A percentile compares a stretch with the other conserved stretches of the same genome.
Conservation (phyloP, 2,113 vertebrate species). For the Sylvia atricapilla region DNA sequence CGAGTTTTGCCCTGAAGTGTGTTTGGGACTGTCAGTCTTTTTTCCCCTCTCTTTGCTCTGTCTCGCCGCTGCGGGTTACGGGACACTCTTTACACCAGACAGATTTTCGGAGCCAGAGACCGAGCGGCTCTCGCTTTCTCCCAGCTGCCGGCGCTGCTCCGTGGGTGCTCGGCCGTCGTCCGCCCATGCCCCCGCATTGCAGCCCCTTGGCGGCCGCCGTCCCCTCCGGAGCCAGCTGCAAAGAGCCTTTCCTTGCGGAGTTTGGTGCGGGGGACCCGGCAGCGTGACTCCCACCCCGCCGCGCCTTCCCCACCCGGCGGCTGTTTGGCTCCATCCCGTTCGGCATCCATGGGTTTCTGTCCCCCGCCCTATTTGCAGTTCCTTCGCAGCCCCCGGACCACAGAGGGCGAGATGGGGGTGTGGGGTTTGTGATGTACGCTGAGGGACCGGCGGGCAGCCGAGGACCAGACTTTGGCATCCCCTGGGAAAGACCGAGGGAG, state of each 20-base stretch:
- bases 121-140: not conserved
- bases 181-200: too few species aligned
- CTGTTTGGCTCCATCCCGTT: not conserved
- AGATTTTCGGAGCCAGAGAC: not conserved
- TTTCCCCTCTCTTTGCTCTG: accelerated
- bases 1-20: not conserved
- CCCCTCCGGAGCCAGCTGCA: not conserved
- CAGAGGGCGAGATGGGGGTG: not conserved
- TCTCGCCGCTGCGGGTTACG: not conserved
- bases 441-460: not conserved
- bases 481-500: accelerated
- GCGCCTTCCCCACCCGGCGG: not conserved
- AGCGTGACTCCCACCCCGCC: accelerated
- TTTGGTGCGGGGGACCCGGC: not conserved
- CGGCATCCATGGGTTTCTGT: not conserved
- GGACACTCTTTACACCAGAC: not conserved
- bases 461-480: not conserved
- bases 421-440: not conserved
- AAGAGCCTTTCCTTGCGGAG: too few species aligned
- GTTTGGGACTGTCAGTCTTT: not conserved
- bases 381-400: not conserved
- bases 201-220: not conserved
- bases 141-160: not conserved
- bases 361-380: not conserved
- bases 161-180: not conserved